A percentile compares a stretch with the other conserved stretches of the same genome.
These are phyloP conservation scores for Oasisia sp. DNA, from an alignment of 2,888 invertebrate genomes.

Conservation along the genomic window DNA sequence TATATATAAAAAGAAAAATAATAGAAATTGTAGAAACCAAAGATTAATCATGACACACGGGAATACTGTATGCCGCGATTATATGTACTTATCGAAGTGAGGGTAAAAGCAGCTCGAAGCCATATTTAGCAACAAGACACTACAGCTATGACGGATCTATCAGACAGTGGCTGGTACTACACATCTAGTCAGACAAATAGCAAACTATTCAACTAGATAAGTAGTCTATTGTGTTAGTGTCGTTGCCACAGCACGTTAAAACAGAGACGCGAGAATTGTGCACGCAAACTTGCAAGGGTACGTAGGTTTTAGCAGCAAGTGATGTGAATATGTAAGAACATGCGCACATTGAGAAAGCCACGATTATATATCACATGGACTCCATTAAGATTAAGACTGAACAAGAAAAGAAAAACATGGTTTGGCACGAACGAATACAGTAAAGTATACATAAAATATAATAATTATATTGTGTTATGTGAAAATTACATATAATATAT, in stretches of 20 bases:
- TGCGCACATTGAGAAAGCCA: no score
- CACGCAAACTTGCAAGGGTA: not conserved
- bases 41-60: not conserved
- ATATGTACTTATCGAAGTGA: not conserved
- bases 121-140: not conserved
- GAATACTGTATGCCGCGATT: not conserved
- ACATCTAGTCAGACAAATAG: not conserved
- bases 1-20: no score
- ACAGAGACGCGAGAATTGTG: not conserved
- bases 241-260: not conserved
- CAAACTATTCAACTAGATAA: not conserved
- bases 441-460: no score
- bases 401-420: no score
- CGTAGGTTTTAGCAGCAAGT: not conserved
- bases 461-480: no score
- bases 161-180: not conserved
- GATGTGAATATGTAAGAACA: no score
- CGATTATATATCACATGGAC: no score
- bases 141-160: not conserved
- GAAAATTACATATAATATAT: no score
- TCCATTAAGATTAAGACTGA: no score
- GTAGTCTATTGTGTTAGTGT: not conserved
- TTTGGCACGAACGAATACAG: no score
- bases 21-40: no score
- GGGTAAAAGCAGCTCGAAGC: not conserved